These are phyloP conservation scores for Ardeotis arabs DNA, from an alignment of 2,113 vertebrate genomes.

Conservation along the genomic window DNA sequence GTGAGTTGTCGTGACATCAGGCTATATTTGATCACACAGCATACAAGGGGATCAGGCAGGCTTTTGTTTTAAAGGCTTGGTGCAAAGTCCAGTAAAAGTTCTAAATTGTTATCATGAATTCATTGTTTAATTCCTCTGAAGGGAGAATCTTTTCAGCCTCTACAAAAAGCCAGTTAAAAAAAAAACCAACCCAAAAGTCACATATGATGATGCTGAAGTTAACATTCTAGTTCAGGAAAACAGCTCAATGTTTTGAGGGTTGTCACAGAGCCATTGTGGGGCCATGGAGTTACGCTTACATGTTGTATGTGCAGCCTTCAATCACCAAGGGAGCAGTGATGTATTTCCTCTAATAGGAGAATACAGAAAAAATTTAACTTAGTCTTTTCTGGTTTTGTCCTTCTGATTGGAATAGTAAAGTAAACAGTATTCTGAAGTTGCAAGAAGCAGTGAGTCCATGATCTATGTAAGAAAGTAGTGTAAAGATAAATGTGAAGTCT, in stretches of 20 bases:
- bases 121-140: neutral
- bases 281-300: neutral
- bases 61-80: neutral
- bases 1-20: neutral
- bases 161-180: neutral
- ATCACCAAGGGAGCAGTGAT: neutral
- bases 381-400: neutral
- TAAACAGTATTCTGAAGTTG: neutral
- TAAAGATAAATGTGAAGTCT: neutral
- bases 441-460: neutral
- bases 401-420: neutral
- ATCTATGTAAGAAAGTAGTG: neutral
- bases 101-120: neutral
- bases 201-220: neutral
- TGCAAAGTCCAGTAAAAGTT: neutral
- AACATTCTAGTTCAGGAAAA: neutral
- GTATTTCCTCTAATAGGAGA: neutral
- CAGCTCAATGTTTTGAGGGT: neutral
- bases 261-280: neutral
- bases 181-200: neutral
- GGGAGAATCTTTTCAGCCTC: neutral
- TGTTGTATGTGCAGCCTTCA: neutral
- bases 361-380: neutral
- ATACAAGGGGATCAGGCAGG: neutral
- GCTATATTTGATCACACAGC: neutral